These are phyloP conservation scores for Ormyrus nitidulus DNA, from an alignment of 2,888 invertebrate genomes.

Conservation along the genomic window DNA sequence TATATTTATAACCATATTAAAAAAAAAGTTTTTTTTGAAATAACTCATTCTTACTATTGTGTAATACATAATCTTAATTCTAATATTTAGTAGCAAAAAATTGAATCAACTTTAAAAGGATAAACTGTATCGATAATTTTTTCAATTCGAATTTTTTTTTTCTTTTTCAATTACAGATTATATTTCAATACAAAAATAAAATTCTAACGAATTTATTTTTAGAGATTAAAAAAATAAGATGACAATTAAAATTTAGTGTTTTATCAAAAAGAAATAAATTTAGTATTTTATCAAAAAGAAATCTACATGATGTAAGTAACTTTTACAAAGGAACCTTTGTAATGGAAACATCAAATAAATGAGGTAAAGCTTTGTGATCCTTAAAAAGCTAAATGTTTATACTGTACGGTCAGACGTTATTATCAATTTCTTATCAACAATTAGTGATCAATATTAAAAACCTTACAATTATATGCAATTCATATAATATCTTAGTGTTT, in stretches of 20 bases:
- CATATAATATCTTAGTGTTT: constrained; percentile 17
- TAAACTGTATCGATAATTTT: constrained; percentile 11
- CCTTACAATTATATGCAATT: constrained; percentile 24
- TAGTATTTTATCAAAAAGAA: too few species aligned
- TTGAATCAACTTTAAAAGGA: not conserved
- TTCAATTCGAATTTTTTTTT: constrained; percentile 6
- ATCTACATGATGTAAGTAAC: too few species aligned
- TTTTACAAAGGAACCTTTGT: not conserved
- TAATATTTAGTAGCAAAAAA: constrained; percentile 33
- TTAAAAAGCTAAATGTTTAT: constrained; percentile 41
- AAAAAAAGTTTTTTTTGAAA: constrained; percentile 12
- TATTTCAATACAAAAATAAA: not conserved
- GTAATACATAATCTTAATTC: constrained; percentile 32
- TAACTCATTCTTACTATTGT: constrained; percentile 15
- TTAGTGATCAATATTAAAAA: constrained; percentile 27
- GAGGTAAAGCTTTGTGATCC: constrained; percentile 42
- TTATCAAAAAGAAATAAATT: too few species aligned
- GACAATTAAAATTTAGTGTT: too few species aligned
- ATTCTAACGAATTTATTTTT: not conserved
- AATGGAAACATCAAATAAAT: constrained; percentile 19
- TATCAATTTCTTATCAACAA: constrained; percentile 19
- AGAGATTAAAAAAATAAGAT: not conserved
- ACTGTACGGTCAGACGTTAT: constrained; percentile 47
- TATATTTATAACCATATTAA: constrained; percentile 5
- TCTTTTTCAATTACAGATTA: not conserved